Percentiles rank a stretch among this genome's conserved stretches.
Evolutionary conservation across 2,113 vertebrate genomes (phyloP).

Genomic region (Ophiodon elongatus): DNA sequence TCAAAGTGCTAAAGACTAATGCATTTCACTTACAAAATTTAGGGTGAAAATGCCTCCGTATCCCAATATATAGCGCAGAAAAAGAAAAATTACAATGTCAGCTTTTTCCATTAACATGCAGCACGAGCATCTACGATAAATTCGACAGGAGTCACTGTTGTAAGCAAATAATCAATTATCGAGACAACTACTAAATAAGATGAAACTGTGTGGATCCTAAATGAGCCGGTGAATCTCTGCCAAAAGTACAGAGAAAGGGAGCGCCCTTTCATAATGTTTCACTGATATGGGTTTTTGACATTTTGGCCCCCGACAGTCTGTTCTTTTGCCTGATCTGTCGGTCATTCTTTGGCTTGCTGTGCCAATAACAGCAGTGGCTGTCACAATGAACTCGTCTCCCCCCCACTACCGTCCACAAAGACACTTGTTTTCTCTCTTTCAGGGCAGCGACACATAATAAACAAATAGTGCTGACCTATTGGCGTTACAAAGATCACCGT

Average conservation of each 20-base stretch:
- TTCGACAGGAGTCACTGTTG: background rate
- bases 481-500: slow-evolving; percentile 49
- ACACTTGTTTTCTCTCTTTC: slow-evolving; percentile 14
- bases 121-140: background rate
- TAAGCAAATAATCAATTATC: background rate
- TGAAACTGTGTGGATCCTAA: background rate
- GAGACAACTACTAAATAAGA: background rate
- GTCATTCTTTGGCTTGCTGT: slow-evolving; percentile 15
- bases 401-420: slow-evolving; percentile 8
- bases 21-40: background rate
- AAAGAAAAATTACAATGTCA: background rate
- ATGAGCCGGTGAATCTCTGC: background rate
- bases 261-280: background rate
- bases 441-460: slow-evolving; percentile 39
- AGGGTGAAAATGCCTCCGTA: background rate
- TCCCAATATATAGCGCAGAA: background rate
- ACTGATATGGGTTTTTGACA: slow-evolving; percentile 15
- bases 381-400: background rate
- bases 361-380: slow-evolving; percentile 21
- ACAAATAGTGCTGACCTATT: slow-evolving; percentile 64
- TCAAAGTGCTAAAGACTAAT: background rate
- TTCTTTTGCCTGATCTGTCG: slow-evolving; percentile 16
- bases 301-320: background rate
- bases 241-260: background rate
- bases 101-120: background rate